A percentile compares a stretch with the other conserved stretches of the same genome.
Conservation (phyloP, 2,888 invertebrate species). For the Synanthedon andrenaeformis region DNA sequence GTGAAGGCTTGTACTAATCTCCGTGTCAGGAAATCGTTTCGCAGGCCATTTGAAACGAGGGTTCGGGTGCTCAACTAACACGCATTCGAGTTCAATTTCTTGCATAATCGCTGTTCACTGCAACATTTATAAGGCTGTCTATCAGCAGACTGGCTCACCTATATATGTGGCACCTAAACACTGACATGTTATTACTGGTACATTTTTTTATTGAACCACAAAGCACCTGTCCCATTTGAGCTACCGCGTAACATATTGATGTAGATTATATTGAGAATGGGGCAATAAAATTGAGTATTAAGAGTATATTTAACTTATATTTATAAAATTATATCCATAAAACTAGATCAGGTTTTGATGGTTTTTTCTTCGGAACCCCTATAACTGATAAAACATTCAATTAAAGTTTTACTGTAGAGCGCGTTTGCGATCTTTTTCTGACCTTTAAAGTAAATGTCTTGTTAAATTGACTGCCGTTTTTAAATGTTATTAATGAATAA, state of each 20-base stretch:
- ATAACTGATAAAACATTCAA: too few species aligned
- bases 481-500: too few species aligned
- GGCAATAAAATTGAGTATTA: neutral
- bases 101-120: slow-evolving; percentile 54
- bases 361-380: too few species aligned
- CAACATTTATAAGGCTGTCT: slow-evolving; percentile 35
- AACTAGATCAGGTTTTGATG: neutral
- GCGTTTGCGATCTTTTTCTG: too few species aligned
- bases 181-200: neutral
- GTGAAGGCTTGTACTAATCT: slow-evolving; percentile 71
- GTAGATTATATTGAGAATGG: too few species aligned
- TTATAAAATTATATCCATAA: neutral
- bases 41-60: slow-evolving; percentile 67
- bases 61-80: slow-evolving; percentile 51
- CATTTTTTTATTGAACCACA: neutral
- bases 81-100: slow-evolving; percentile 60
- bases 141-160: slow-evolving; percentile 26
- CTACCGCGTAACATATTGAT: neutral
- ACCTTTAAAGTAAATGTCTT: too few species aligned
- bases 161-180: neutral
- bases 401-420: too few species aligned
- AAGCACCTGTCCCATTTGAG: neutral
- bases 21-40: slow-evolving; percentile 71
- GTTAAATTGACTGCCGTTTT: too few species aligned
- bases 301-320: neutral